phyloP scores from a whole-genome alignment of 2,888 invertebrate species.

The Euplagia quadripunctaria region DNA sequence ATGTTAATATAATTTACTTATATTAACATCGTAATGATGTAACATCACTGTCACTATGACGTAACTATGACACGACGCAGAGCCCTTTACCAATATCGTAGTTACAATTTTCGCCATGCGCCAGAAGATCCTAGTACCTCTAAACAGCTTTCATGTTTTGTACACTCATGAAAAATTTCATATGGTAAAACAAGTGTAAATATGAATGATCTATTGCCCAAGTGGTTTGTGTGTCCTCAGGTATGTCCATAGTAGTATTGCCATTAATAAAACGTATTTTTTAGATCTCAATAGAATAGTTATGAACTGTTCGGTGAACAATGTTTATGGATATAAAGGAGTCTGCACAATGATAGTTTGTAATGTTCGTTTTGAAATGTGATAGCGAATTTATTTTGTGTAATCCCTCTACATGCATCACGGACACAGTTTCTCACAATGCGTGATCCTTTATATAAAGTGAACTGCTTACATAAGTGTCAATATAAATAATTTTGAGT shows the following conservation, averaged over 20 bases:
- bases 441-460: no score
- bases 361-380: constrained; percentile 56
- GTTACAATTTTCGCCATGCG: background rate
- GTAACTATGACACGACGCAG: no score
- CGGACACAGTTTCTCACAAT: constrained; percentile 30
- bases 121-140: background rate
- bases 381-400: constrained; percentile 58
- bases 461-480: background rate
- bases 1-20: no score
- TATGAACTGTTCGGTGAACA: constrained; percentile 60
- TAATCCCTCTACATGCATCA: constrained; percentile 25
- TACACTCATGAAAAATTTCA: constrained; percentile 2
- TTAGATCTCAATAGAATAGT: constrained; percentile 82
- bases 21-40: no score
- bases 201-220: constrained; percentile 17
- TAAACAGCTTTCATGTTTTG: background rate
- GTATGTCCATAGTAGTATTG: constrained; percentile 56
- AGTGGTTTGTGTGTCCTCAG: constrained; percentile 18
- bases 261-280: constrained; percentile 74
- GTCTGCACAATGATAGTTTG: constrained; percentile 51
- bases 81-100: background rate
- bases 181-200: constrained; percentile 16
- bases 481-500: background rate
- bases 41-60: no score
- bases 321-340: constrained; percentile 38